A percentile compares a stretch with the other conserved stretches of the same genome.
Conservation (phyloP, 2,113 vertebrate species). For the Corynorhinus townsendii region DNA sequence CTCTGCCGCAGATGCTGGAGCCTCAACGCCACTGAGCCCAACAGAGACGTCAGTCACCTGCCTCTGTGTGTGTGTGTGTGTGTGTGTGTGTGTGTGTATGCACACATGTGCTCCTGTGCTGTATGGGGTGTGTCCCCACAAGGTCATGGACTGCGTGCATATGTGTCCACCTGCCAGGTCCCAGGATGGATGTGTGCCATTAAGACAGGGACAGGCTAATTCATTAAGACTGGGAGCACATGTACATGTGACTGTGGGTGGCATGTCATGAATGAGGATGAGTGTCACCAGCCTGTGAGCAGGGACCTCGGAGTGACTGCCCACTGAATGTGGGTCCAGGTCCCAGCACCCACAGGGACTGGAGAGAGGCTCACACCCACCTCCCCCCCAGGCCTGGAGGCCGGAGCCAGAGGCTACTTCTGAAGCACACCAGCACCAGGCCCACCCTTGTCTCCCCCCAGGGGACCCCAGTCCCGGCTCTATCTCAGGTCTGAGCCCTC, state of each 20-base stretch:
- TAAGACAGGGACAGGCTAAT: not conserved
- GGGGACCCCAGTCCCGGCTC: slow-evolving; percentile 34
- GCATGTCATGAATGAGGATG: not conserved
- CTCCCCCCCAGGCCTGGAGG: not conserved
- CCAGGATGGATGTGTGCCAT: not conserved
- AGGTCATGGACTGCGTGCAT: not conserved
- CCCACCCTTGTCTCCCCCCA: not conserved
- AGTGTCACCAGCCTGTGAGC: not conserved
- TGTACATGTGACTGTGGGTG: not conserved
- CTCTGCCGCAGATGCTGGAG: not conserved
- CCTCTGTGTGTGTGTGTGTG: not conserved
- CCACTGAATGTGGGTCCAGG: not conserved
- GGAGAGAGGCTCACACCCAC: not conserved
- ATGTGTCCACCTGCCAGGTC: not conserved
- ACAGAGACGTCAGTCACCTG: not conserved
- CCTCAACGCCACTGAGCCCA: not conserved
- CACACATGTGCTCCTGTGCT: not conserved
- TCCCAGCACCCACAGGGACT: not conserved
- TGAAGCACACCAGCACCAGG: slow-evolving; percentile 45
- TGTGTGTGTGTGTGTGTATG: not conserved
- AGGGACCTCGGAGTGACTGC: not conserved
- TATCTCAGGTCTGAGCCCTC: slow-evolving; percentile 63
- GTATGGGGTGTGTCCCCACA: not conserved
- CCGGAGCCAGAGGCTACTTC: slow-evolving; percentile 21
- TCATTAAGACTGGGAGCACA: not conserved